Percentiles rank a stretch among this genome's conserved stretches.
Evolutionary conservation across 2,888 invertebrate species (phyloP).

Genomic region (Microctonus aethiopoides): DNA sequence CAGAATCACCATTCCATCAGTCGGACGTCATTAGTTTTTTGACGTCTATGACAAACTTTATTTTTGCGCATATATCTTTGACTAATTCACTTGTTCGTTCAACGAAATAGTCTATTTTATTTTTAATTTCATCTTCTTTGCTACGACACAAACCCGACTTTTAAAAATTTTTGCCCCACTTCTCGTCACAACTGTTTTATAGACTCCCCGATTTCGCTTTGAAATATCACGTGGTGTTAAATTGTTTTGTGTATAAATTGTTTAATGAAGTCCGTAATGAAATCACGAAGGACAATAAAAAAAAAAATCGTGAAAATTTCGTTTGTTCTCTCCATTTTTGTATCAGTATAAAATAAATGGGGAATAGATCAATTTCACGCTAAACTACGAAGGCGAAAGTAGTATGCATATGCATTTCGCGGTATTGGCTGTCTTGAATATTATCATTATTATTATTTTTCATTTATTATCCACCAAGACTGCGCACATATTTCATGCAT

Average conservation of each 20-base stretch:
- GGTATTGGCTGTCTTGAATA: conserved; percentile 9
- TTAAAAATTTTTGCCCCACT: no score
- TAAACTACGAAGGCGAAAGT: conserved; percentile 23
- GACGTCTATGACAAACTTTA: not conserved
- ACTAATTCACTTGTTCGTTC: conserved; percentile 18
- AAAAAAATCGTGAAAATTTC: not conserved
- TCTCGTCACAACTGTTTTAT: not conserved
- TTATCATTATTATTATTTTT: not conserved
- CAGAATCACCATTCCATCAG: not conserved
- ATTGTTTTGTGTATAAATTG: not conserved
- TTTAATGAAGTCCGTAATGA: not conserved
- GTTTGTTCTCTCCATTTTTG: no score
- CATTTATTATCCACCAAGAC: not conserved
- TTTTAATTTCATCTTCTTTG: conserved; percentile 31
- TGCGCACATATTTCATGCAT: not conserved
- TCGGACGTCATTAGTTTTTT: not conserved
- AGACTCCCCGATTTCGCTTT: not conserved
- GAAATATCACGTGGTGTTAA: not conserved
- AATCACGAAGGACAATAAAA: not conserved
- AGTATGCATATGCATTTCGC: conserved; percentile 10
- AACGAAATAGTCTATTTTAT: conserved; percentile 28
- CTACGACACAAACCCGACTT: not conserved
- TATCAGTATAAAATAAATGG: not conserved
- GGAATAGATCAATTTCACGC: conserved; percentile 5
- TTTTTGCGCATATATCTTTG: conserved; percentile 6